These are phyloP conservation scores for Lutraria rhynchaena DNA, from an alignment of 1,140 invertebrate species.

Conservation along the genomic window DNA sequence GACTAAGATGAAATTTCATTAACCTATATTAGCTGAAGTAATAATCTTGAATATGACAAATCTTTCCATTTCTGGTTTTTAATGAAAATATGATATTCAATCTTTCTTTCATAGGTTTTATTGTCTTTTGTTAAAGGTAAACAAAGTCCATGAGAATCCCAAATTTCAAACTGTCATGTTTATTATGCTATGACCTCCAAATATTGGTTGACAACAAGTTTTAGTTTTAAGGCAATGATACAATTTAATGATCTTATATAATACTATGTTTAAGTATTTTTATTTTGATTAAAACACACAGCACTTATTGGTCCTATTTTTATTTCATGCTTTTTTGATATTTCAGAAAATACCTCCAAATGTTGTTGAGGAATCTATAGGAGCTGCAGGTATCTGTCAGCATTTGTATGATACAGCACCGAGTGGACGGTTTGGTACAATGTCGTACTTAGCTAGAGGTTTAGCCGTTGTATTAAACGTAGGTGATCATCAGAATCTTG, in stretches of 20 bases:
- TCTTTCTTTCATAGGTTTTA: too few relatives aligned
- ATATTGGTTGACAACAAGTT: too few relatives aligned
- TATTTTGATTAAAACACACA: background rate
- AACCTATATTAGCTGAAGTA: too few relatives aligned
- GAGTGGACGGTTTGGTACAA: constrained; percentile 97
- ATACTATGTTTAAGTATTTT: background rate
- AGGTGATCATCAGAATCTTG: constrained; percentile 71
- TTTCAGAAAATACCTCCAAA: constrained; percentile 91
- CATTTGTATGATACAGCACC: constrained; percentile 99
- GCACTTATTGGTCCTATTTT: background rate
- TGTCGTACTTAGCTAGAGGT: constrained; percentile 97
- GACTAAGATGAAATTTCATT: too few relatives aligned
- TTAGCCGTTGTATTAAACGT: constrained; percentile 83
- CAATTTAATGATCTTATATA: background rate
- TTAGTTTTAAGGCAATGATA: too few relatives aligned
- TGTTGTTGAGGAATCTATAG: constrained; percentile 95
- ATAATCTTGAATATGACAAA: too few relatives aligned
- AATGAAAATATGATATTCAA: too few relatives aligned
- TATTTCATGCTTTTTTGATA: background rate
- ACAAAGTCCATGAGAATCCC: too few relatives aligned
- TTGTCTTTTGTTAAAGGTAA: too few relatives aligned
- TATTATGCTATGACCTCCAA: too few relatives aligned
- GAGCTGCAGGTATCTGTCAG: constrained; percentile 96
- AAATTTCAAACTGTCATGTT: too few relatives aligned
- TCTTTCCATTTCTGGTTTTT: too few relatives aligned